Evolutionary conservation across 2,888 invertebrate genomes (phyloP).

Genomic region (Ptychoptera albimana): DNA sequence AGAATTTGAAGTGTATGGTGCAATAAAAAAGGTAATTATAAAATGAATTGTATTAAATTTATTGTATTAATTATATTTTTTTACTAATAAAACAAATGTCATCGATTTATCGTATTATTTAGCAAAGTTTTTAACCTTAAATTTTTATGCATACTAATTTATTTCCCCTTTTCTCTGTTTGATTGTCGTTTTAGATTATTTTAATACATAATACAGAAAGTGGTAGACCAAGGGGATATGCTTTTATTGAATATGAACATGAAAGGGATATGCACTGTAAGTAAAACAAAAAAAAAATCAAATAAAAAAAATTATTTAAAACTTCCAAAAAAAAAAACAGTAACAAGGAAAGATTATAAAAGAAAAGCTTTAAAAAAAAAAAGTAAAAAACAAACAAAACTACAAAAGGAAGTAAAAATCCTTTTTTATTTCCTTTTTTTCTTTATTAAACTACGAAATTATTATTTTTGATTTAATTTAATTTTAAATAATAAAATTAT

Average conservation of each 20-base stretch:
- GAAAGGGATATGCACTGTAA: constrained; percentile 99
- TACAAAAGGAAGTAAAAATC: neutral
- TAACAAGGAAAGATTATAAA: neutral
- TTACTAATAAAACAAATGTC: neutral
- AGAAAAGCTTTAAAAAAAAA: constrained; percentile 34
- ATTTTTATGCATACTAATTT: neutral
- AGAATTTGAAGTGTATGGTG: constrained; percentile 96
- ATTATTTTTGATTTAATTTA: neutral
- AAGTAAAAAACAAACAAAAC: constrained; percentile 44
- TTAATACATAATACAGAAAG: constrained; percentile 73
- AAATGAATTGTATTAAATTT: too few species aligned
- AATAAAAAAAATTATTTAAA: neutral
- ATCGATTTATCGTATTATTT: neutral
- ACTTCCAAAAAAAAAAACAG: neutral
- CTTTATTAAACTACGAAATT: too few species aligned
- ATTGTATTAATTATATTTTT: neutral
- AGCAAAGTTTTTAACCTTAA: neutral
- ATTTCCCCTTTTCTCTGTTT: constrained; percentile 6
- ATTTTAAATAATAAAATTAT: neutral
- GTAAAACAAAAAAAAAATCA: constrained; percentile 33
- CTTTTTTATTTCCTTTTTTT: too few species aligned
- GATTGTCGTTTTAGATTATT: constrained; percentile 52
- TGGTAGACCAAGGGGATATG: constrained; percentile 94
- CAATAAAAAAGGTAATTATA: constrained; percentile 76
- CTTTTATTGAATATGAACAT: constrained; percentile 98